These are phyloP conservation scores for Cavia aperea DNA, from an alignment of 2,113 vertebrate species.

Conservation along the genomic window DNA sequence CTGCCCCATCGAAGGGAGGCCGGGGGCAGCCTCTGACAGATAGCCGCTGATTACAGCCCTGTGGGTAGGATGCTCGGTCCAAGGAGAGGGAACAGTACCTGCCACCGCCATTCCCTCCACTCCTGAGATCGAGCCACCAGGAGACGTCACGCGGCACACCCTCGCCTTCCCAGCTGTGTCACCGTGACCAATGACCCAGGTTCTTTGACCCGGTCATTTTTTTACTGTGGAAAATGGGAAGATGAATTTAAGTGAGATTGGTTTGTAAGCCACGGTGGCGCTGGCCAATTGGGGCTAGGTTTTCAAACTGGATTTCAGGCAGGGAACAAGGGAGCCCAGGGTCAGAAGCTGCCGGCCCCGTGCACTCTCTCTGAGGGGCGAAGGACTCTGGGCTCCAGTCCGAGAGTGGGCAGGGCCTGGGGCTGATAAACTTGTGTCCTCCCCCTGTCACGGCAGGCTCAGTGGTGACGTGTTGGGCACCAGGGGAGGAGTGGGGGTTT, in stretches of 20 bases:
- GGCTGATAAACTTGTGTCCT: rapidly evolving
- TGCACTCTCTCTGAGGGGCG: not conserved
- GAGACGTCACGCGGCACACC: not conserved
- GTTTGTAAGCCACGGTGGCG: not conserved
- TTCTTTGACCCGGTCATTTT: not conserved
- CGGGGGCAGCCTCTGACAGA: not conserved
- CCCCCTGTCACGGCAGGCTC: not conserved
- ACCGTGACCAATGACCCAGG: not conserved
- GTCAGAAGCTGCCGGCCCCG: not conserved
- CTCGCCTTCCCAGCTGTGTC: not conserved
- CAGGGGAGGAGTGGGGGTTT: not conserved
- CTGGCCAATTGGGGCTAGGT: not conserved
- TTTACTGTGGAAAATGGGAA: not conserved
- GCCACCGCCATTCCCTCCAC: not conserved
- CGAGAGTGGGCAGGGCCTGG: not conserved
- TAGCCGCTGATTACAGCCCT: not conserved
- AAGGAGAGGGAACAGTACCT: not conserved
- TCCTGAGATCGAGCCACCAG: not conserved
- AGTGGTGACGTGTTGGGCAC: not conserved
- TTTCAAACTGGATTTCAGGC: not conserved
- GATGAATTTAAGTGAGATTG: not conserved
- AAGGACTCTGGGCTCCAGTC: no score
- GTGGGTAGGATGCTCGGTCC: not conserved
- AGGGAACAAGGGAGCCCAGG: not conserved
- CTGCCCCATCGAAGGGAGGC: not conserved